phyloP scores from a whole-genome alignment of 2,113 vertebrate species.

The Cinclus cinclus region DNA sequence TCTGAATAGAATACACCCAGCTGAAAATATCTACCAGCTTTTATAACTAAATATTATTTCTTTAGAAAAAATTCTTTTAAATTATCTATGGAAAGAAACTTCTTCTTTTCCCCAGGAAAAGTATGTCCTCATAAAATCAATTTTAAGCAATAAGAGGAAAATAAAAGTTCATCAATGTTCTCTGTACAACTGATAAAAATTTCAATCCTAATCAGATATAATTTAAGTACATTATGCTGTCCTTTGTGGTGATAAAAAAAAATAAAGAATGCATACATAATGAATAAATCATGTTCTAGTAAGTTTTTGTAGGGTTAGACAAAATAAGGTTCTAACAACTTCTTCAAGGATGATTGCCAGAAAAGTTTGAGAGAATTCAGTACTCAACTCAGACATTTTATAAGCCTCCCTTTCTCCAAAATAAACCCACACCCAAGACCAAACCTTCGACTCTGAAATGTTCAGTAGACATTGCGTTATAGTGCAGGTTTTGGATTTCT shows the following conservation, averaged over 20 bases:
- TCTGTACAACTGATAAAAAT: not conserved
- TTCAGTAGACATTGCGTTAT: not conserved
- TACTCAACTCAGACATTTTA: not conserved
- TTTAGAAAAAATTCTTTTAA: not conserved
- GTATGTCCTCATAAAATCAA: not conserved
- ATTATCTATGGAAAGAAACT: not conserved
- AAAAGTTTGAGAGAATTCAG: not conserved
- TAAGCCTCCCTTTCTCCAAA: not conserved
- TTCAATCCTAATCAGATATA: not conserved
- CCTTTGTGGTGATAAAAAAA: not conserved
- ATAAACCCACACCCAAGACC: not conserved
- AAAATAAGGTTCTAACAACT: not conserved
- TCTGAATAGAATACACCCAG: not conserved
- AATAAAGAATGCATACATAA: not conserved
- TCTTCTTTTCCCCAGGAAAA: not conserved
- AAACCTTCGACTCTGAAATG: not conserved
- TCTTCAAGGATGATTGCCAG: not conserved
- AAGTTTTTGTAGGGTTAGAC: not conserved
- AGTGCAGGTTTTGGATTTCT: not conserved
- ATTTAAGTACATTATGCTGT: not conserved
- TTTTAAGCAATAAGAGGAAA: not conserved
- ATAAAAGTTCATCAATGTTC: not conserved
- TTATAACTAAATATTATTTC: not conserved
- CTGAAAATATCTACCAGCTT: not conserved
- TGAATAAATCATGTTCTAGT: not conserved